A percentile compares a stretch with the other conserved stretches of the same genome.
Evolutionary conservation across 1,140 invertebrate species (phyloP).

Genomic region (Goniozus legneri): DNA sequence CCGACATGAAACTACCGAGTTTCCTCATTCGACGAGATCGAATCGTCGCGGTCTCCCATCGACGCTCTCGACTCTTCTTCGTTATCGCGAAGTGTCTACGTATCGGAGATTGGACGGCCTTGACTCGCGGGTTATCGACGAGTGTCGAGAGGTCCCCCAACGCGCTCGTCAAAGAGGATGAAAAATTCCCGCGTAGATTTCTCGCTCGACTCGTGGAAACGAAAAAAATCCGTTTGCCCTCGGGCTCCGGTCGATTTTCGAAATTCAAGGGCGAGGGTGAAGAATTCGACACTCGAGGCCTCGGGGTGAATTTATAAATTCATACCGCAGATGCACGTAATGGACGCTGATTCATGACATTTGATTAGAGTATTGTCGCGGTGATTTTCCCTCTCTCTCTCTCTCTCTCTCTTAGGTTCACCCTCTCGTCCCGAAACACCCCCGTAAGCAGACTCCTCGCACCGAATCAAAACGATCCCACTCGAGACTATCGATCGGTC

Average conservation of each 20-base stretch:
- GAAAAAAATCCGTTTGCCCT: no score
- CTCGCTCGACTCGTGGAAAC: no score
- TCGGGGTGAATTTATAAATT: slow-evolving; percentile 51
- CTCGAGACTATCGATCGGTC: slow-evolving; percentile 12
- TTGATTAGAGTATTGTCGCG: slow-evolving; percentile 54
- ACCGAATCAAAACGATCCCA: slow-evolving; percentile 6
- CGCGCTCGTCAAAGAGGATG: slow-evolving; percentile 29
- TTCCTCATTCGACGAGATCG: no score
- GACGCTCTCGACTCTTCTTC: neutral
- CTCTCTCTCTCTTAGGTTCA: slow-evolving; percentile 18
- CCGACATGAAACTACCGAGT: no score
- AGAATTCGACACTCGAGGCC: no score
- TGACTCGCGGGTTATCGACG: slow-evolving; percentile 48
- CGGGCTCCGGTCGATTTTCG: no score
- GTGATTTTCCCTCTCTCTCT: slow-evolving; percentile 26
- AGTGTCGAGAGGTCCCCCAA: slow-evolving; percentile 32
- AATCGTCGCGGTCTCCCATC: no score
- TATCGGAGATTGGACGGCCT: slow-evolving; percentile 34
- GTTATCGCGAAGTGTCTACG: neutral
- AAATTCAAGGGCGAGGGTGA: no score
- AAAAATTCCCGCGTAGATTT: slow-evolving; percentile 38
- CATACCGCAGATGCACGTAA: slow-evolving; percentile 52
- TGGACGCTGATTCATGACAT: slow-evolving; percentile 52
- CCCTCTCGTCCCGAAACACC: neutral
- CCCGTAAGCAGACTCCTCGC: slow-evolving; percentile 3